These are phyloP conservation scores for Rhagonycha lutea DNA, from an alignment of 2,888 invertebrate genomes.

Conservation along the genomic window DNA sequence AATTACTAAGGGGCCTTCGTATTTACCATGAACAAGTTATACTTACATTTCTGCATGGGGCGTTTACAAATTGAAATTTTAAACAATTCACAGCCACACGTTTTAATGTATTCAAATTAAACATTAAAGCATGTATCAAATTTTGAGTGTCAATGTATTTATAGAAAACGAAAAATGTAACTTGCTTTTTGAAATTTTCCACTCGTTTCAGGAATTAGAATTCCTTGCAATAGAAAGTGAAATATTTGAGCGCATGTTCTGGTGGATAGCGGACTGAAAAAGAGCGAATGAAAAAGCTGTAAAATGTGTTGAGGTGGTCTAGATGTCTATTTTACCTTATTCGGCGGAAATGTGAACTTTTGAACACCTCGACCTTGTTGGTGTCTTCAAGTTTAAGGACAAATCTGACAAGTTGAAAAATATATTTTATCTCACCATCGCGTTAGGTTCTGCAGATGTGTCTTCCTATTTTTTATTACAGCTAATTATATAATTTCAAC, in stretches of 20 bases:
- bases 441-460: neutral
- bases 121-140: slow-evolving; percentile 6
- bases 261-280: neutral
- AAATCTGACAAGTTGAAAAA: neutral
- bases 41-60: slow-evolving; percentile 30
- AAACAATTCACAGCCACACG: slow-evolving; percentile 17
- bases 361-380: neutral
- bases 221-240: neutral
- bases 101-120: slow-evolving; percentile 24
- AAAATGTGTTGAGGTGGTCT: neutral
- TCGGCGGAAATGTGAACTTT: neutral
- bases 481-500: neutral
- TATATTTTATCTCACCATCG: neutral
- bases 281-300: neutral
- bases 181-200: neutral
- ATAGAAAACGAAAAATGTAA: neutral
- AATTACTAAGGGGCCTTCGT: slow-evolving; percentile 37
- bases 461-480: neutral
- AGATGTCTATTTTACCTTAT: neutral
- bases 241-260: neutral
- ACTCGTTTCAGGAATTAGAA: neutral
- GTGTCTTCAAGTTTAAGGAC: neutral
- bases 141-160: neutral
- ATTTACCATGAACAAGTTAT: slow-evolving; percentile 33
- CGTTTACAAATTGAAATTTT: slow-evolving; percentile 24